phyloP scores from a whole-genome alignment of 2,797 vertebrate species.

The Spondyliosoma cantharus region DNA sequence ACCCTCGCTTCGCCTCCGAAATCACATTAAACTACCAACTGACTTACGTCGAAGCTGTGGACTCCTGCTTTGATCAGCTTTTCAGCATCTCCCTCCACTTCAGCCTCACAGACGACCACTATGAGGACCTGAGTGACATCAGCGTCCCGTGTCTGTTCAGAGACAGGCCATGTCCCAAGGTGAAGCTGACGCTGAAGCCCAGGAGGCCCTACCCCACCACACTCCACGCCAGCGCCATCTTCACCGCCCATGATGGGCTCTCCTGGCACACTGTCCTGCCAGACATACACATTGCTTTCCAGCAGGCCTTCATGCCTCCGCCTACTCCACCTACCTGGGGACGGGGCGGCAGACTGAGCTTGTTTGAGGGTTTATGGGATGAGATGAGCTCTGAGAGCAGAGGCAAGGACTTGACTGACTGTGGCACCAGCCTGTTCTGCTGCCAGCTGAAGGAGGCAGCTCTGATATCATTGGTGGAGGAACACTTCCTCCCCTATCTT shows the following conservation, averaged over 20 bases:
- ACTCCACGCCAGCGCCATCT: constrained; percentile 83
- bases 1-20: constrained; percentile 70
- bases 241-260: constrained; percentile 83
- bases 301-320: constrained; percentile 85
- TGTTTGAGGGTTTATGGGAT: constrained; percentile 86
- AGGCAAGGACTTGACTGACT: constrained; percentile 19
- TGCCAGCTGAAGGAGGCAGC: constrained; percentile 74
- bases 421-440: constrained; percentile 85
- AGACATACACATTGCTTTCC: constrained; percentile 81
- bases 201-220: constrained; percentile 81
- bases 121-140: constrained; percentile 81
- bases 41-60: constrained; percentile 32
- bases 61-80: constrained; percentile 77
- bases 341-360: background rate
- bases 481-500: constrained; percentile 82
- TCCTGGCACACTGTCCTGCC: constrained; percentile 84
- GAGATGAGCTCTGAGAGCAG: constrained; percentile 61
- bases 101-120: constrained; percentile 77
- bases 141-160: constrained; percentile 84
- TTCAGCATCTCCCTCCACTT: constrained; percentile 89
- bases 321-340: constrained; percentile 67
- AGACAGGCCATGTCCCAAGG: constrained; percentile 64
- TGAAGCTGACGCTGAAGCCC: constrained; percentile 83
- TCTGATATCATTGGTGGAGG: constrained; percentile 75
- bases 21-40: constrained; percentile 80